phyloP scores from a whole-genome alignment of 1,140 invertebrate genomes.

The Popillia japonica region DNA sequence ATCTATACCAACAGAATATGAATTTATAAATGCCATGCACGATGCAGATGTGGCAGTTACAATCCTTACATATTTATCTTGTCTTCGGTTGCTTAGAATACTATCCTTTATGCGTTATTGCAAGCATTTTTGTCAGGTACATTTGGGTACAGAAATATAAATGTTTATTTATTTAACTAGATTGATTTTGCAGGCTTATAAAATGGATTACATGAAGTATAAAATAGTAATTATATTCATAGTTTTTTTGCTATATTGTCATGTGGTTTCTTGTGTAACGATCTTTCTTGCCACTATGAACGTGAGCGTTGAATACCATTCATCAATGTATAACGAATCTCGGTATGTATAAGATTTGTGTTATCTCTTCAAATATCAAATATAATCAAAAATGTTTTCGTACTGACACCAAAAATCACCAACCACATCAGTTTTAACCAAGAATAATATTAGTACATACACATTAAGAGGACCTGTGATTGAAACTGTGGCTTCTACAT shows the following conservation, averaged over 20 bases:
- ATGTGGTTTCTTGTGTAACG: neutral
- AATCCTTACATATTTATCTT: neutral
- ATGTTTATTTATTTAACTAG: too few relatives aligned
- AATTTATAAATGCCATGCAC: neutral
- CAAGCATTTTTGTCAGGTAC: conserved; percentile 28
- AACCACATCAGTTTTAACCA: too few relatives aligned
- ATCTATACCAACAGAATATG: conserved; percentile 8
- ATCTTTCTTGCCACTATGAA: neutral
- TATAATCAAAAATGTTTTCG: too few relatives aligned
- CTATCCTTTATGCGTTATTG: conserved; percentile 5
- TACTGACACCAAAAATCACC: too few relatives aligned
- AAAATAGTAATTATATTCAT: neutral
- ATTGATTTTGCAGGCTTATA: conserved; percentile 17
- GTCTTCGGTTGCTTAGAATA: neutral
- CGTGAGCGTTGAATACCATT: neutral
- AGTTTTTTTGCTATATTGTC: neutral
- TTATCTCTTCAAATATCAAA: too few relatives aligned
- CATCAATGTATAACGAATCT: neutral
- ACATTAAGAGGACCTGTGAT: too few relatives aligned
- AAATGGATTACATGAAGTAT: neutral
- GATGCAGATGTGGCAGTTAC: neutral
- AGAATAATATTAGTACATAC: too few relatives aligned
- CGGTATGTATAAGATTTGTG: neutral
- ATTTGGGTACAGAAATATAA: neutral
- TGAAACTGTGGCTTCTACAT: too few relatives aligned